phyloP scores from a whole-genome alignment of 1,140 invertebrate genomes.

The Euura saliciscinereae region DNA sequence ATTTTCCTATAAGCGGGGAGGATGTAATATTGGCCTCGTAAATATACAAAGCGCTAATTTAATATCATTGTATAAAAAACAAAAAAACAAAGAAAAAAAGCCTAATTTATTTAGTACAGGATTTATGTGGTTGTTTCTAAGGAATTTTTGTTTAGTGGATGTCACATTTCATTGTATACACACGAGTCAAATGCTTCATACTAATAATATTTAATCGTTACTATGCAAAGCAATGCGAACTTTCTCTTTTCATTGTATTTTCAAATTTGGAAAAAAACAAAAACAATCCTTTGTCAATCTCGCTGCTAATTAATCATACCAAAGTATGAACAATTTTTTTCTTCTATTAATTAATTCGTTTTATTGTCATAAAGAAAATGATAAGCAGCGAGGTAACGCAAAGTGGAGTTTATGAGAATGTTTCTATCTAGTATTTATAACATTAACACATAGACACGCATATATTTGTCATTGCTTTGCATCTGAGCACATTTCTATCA shows the following conservation, averaged over 20 bases:
- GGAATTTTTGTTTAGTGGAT: not conserved
- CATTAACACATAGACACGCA: conserved; percentile 10
- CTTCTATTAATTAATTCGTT: conserved; percentile 6
- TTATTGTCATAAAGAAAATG: conserved; percentile 1
- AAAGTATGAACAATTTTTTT: not conserved
- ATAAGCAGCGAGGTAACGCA: conserved; percentile 6
- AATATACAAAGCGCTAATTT: not conserved
- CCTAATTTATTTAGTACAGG: not conserved
- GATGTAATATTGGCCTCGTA: conserved; percentile 38
- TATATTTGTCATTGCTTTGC: conserved; percentile 47
- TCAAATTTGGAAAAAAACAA: not conserved
- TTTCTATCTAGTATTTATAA: not conserved
- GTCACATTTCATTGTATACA: conserved; percentile 19
- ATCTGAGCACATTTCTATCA: conserved; percentile 51
- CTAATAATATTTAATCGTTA: conserved; percentile 45
- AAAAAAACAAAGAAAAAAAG: not conserved
- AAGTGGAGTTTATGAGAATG: not conserved
- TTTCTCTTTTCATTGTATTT: not conserved
- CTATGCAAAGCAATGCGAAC: conserved; percentile 42
- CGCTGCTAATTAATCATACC: conserved; percentile 11
- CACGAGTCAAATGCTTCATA: conserved; percentile 45
- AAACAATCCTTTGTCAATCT: not conserved
- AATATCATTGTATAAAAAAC: not conserved
- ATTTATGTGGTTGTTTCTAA: conserved; percentile 9
- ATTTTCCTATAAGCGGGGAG: conserved; percentile 55